A percentile compares a stretch with the other conserved stretches of the same genome.
These are phyloP conservation scores for Myiotriccus ornatus DNA, from an alignment of 2,797 vertebrate species.

Conservation along the genomic window DNA sequence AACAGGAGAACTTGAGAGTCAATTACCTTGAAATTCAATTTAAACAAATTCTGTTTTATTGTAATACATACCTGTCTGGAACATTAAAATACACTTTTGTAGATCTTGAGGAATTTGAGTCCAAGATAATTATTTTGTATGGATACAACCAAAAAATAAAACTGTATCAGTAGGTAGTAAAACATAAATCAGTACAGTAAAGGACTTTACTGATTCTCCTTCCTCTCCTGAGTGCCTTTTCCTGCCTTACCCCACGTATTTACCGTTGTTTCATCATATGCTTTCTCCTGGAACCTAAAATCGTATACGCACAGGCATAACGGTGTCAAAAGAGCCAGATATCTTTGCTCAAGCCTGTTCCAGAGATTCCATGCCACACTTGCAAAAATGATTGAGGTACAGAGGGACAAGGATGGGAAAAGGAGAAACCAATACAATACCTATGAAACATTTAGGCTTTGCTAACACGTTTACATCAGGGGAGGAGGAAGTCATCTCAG, in stretches of 20 bases:
- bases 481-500: neutral
- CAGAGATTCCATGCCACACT: neutral
- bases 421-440: neutral
- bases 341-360: neutral
- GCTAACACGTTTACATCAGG: accelerated
- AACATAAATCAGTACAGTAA: neutral
- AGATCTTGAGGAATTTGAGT: neutral
- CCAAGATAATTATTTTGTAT: neutral
- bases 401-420: neutral
- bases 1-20: neutral
- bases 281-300: neutral
- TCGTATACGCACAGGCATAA: neutral
- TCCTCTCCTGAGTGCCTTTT: neutral
- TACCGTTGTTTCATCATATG: neutral
- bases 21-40: neutral
- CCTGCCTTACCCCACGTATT: neutral
- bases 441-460: neutral
- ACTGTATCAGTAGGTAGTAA: neutral
- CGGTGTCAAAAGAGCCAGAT: neutral
- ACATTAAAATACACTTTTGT: neutral
- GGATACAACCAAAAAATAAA: neutral
- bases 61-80: neutral
- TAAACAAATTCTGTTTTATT: neutral
- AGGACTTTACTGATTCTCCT: neutral
- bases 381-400: neutral